phyloP scores from a whole-genome alignment of 2,888 invertebrate genomes.

The Acrobasis consociella region DNA sequence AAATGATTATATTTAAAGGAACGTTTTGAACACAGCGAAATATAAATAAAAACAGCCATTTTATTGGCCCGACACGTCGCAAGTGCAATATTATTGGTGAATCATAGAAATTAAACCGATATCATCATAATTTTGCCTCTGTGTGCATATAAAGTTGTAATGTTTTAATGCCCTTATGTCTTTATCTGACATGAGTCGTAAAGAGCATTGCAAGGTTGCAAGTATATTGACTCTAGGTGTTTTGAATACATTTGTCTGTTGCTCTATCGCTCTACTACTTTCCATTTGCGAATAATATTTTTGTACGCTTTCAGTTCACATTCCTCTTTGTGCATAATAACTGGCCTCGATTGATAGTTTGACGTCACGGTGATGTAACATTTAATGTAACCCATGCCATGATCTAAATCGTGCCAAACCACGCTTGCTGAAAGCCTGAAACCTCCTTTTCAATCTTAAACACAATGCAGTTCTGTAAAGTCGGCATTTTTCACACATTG shows the following conservation, averaged over 20 bases:
- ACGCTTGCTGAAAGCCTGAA: constrained; percentile 49
- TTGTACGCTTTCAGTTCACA: constrained; percentile 18
- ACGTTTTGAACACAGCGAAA: not conserved
- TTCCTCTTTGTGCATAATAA: constrained; percentile 51
- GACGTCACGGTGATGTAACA: constrained; percentile 76
- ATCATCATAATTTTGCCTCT: constrained; percentile 37
- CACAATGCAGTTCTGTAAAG: too few relatives aligned
- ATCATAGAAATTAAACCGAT: constrained; percentile 26
- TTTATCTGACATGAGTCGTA: constrained; percentile 78
- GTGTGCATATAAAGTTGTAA: constrained; percentile 59
- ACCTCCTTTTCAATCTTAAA: constrained; percentile 31
- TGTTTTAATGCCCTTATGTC: constrained; percentile 75
- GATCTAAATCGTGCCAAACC: constrained; percentile 60
- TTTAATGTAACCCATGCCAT: constrained; percentile 39
- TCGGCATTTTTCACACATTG: too few relatives aligned
- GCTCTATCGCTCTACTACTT: constrained; percentile 67
- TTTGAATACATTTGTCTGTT: constrained; percentile 74
- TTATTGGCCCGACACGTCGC: not conserved
- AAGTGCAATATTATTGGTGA: constrained; percentile 16
- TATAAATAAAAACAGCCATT: constrained; percentile 5
- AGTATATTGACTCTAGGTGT: constrained; percentile 78
- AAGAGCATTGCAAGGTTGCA: constrained; percentile 80
- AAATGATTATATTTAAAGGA: not conserved
- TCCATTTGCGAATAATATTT: constrained; percentile 37
- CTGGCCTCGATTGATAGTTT: constrained; percentile 61